These are phyloP conservation scores for Geothlypis trichas DNA, from an alignment of 2,113 vertebrate species.

Conservation along the genomic window DNA sequence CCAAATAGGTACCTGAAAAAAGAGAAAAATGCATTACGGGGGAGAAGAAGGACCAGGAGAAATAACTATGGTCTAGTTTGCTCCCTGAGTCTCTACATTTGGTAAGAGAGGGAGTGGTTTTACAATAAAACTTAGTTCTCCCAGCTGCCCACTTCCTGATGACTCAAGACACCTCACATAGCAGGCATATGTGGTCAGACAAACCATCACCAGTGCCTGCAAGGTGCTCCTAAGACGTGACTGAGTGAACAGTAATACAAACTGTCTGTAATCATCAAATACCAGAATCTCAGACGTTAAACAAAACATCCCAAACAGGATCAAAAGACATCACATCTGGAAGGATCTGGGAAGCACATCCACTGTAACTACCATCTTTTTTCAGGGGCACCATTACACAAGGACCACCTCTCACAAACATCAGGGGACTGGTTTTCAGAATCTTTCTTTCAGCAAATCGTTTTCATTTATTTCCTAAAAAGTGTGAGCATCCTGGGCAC, in stretches of 20 bases:
- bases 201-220: neutral
- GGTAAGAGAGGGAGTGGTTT: neutral
- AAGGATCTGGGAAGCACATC: neutral
- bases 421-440: neutral
- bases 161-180: neutral
- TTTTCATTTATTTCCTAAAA: neutral
- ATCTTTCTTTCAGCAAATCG: neutral
- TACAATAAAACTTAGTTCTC: neutral
- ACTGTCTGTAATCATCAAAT: neutral
- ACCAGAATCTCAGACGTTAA: neutral
- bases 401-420: neutral
- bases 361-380: neutral
- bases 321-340: accelerated
- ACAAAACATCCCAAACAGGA: neutral
- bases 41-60: neutral
- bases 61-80: neutral
- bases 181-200: neutral
- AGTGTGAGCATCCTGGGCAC: neutral
- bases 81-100: neutral
- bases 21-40: neutral
- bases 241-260: neutral
- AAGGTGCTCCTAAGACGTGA: neutral
- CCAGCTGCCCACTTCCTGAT: neutral
- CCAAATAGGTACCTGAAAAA: neutral
- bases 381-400: neutral